Evolutionary conservation across 2,113 vertebrate genomes (phyloP).

Genomic region (Marmota flaviventris): DNA sequence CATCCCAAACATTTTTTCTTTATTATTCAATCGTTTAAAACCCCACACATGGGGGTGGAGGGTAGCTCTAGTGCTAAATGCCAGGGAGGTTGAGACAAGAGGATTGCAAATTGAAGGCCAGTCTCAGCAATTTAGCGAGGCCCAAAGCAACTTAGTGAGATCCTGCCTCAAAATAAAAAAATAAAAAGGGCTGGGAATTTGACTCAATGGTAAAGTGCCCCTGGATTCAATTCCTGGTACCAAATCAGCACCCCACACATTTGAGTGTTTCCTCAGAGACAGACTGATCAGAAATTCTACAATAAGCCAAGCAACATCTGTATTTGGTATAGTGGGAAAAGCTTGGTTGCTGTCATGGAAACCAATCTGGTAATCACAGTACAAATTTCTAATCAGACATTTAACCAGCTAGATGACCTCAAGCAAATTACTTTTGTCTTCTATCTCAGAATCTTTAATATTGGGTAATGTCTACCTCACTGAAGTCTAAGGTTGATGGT

Average conservation of each 20-base stretch:
- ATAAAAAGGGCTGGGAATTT: too few relatives aligned
- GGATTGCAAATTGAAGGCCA: too few relatives aligned
- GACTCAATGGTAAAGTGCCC: too few relatives aligned
- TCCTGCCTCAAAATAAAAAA: too few relatives aligned
- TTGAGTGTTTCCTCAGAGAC: conserved; percentile 14
- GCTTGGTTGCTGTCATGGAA: neutral
- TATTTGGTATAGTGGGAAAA: neutral
- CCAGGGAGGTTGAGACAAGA: too few relatives aligned
- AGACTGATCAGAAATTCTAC: neutral
- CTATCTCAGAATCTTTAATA: conserved; percentile 23
- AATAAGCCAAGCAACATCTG: neutral
- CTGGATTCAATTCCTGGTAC: too few relatives aligned
- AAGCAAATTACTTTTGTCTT: conserved; percentile 26
- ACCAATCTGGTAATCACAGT: neutral
- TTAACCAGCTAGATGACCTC: conserved; percentile 1
- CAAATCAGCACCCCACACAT: neutral
- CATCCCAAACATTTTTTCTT: neutral
- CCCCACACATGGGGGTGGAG: neutral
- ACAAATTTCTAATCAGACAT: neutral
- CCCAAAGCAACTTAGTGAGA: too few relatives aligned
- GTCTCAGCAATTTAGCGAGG: too few relatives aligned
- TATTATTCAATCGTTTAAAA: conserved; percentile 11
- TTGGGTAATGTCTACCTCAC: neutral
- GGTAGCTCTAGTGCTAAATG: too few relatives aligned
- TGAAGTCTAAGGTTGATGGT: neutral